Conservation (phyloP, 2,797 vertebrate genomes). For the Loris lydekkerianus region DNA sequence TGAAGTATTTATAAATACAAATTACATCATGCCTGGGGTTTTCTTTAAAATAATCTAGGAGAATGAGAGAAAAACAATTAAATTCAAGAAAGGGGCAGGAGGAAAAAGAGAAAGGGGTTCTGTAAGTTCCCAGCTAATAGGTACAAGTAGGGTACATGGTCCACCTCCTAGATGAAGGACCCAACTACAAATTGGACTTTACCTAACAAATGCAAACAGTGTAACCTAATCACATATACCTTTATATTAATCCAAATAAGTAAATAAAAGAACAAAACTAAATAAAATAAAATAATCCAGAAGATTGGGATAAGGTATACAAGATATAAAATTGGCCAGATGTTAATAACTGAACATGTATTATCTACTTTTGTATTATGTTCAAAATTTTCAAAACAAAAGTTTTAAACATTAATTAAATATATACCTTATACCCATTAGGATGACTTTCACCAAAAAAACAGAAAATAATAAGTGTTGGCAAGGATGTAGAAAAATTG, state of each 20-base stretch:
- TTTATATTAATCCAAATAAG: too few relatives aligned
- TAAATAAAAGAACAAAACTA: too few relatives aligned
- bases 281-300: constrained; percentile 33
- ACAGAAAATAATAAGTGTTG: not conserved
- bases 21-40: not conserved
- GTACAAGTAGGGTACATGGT: too few relatives aligned
- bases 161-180: too few relatives aligned
- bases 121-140: too few relatives aligned
- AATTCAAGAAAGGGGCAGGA: too few relatives aligned
- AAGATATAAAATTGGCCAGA: constrained; percentile 25
- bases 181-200: too few relatives aligned
- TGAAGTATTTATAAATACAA: constrained; percentile 38
- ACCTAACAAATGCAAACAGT: too few relatives aligned
- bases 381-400: constrained; percentile 1
- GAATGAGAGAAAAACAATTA: not conserved
- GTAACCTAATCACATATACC: too few relatives aligned
- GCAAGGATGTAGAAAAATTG: not conserved
- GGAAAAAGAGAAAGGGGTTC: too few relatives aligned
- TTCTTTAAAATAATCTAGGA: constrained; percentile 50
- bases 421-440: not conserved
- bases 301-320: not conserved
- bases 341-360: not conserved
- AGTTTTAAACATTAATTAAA: constrained; percentile 29
- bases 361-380: not conserved
- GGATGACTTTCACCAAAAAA: not conserved